phyloP scores from a whole-genome alignment of 2,113 vertebrate species.

The Epinephelus moara region DNA sequence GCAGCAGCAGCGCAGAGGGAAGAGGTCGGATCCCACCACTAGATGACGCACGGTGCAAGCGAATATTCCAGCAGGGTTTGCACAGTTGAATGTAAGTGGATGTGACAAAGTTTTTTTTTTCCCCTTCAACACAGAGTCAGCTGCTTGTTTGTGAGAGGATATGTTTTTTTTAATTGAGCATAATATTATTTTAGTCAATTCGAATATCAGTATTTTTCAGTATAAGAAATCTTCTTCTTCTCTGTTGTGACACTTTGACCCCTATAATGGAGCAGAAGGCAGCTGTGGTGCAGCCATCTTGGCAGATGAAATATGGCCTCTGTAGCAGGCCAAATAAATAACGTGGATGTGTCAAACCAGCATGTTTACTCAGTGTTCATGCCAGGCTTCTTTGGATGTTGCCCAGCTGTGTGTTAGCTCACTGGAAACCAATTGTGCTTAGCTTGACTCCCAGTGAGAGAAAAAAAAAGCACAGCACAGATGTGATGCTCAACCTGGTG shows the following conservation, averaged over 20 bases:
- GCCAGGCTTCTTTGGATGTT: constrained; percentile 21
- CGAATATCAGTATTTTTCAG: neutral
- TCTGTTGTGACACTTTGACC: constrained; percentile 12
- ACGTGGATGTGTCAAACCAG: constrained; percentile 8
- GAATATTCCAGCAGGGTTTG: constrained; percentile 51
- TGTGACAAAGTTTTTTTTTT: constrained; percentile 25
- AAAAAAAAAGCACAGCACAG: constrained; percentile 5
- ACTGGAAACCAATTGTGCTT: constrained; percentile 27
- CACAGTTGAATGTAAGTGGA: neutral
- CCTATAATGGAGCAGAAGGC: neutral
- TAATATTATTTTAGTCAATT: neutral
- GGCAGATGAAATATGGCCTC: constrained; percentile 21
- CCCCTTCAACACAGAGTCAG: neutral
- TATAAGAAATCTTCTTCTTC: neutral
- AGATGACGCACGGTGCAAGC: constrained; percentile 80
- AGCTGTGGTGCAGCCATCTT: constrained; percentile 3
- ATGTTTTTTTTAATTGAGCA: neutral
- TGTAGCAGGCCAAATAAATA: neutral
- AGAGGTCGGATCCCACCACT: constrained; percentile 54
- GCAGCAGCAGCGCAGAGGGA: constrained; percentile 3
- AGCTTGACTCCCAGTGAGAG: constrained; percentile 18
- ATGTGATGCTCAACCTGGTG: constrained; percentile 30
- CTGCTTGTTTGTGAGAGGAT: neutral
- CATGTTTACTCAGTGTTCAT: neutral
- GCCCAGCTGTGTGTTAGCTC: constrained; percentile 37